These are phyloP conservation scores for Cyprinella venusta DNA, from an alignment of 2,797 vertebrate species.

Conservation along the genomic window DNA sequence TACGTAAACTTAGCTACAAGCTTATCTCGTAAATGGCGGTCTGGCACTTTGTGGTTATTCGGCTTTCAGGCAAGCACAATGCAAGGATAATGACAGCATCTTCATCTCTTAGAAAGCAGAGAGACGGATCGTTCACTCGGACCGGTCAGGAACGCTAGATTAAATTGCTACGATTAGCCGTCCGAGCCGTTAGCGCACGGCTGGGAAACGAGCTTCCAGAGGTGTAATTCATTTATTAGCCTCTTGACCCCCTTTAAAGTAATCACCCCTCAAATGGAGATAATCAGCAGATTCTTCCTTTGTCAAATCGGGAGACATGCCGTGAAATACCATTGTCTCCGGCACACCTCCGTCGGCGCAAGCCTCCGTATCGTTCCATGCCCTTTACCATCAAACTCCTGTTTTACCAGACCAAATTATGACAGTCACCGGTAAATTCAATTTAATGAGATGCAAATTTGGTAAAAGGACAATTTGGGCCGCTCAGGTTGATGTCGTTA, in stretches of 20 bases:
- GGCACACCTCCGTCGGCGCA: conserved; percentile 58
- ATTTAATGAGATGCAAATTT: conserved; percentile 74
- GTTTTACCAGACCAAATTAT: conserved; percentile 66
- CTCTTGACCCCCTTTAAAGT: conserved; percentile 72
- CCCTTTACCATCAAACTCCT: conserved; percentile 69
- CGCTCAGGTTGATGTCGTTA: conserved; percentile 55
- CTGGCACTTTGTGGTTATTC: conserved; percentile 48
- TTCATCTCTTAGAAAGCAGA: conserved; percentile 48
- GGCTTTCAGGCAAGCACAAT: conserved; percentile 29
- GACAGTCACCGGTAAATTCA: conserved; percentile 68
- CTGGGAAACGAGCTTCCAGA: conserved; percentile 70
- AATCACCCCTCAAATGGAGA: conserved; percentile 74
- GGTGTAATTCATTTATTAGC: conserved; percentile 74
- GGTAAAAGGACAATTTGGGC: conserved; percentile 64
- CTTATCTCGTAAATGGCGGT: conserved; percentile 40
- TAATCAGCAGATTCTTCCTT: conserved; percentile 72
- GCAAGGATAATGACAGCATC: conserved; percentile 52
- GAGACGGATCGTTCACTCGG: conserved; percentile 1
- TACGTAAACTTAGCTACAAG: conserved; percentile 40
- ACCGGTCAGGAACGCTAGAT: conserved; percentile 18
- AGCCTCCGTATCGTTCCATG: conserved; percentile 64
- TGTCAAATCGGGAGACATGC: conserved; percentile 70
- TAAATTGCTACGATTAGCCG: conserved; percentile 36
- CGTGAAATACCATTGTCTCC: conserved; percentile 72
- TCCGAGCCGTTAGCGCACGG: conserved; percentile 53